phyloP scores from a whole-genome alignment of 2,113 vertebrate genomes.

The Mola mola region DNA sequence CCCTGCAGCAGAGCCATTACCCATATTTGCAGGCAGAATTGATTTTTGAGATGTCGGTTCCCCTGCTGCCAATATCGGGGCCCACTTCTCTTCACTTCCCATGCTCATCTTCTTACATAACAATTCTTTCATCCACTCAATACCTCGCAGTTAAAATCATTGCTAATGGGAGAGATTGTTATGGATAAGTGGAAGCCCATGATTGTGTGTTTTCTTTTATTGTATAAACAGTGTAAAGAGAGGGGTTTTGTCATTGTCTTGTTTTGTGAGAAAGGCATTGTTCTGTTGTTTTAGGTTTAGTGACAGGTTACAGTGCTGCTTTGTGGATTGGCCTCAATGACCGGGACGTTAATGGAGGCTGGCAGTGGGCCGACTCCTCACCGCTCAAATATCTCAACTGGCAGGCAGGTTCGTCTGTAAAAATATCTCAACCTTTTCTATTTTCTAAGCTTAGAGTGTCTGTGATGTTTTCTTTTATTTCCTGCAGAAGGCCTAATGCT shows the following conservation, averaged over 20 bases:
- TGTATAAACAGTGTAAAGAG: too few species aligned
- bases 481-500: constrained; percentile 23
- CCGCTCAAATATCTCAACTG: constrained; percentile 98
- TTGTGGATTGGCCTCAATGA: constrained; percentile 98
- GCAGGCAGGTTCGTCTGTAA: constrained; percentile 87
- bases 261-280: background rate
- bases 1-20: background rate
- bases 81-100: background rate
- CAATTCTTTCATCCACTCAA: too few species aligned
- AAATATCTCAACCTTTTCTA: constrained; percentile 13
- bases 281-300: constrained; percentile 82
- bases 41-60: constrained; percentile 21
- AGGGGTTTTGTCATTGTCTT: background rate
- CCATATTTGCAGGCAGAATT: constrained; percentile 13
- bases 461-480: constrained; percentile 23
- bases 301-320: constrained; percentile 91
- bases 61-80: background rate
- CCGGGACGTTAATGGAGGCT: constrained; percentile 93
- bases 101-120: constrained; percentile 35
- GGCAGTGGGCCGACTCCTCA: constrained; percentile 96
- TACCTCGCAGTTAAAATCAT: background rate
- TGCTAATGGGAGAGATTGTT: background rate
- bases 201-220: background rate
- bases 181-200: too few species aligned
- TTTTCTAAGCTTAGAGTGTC: constrained; percentile 22